Evolutionary conservation across 2,888 invertebrate genomes (phyloP).

Genomic region (Drosophila parthenogenetica): DNA sequence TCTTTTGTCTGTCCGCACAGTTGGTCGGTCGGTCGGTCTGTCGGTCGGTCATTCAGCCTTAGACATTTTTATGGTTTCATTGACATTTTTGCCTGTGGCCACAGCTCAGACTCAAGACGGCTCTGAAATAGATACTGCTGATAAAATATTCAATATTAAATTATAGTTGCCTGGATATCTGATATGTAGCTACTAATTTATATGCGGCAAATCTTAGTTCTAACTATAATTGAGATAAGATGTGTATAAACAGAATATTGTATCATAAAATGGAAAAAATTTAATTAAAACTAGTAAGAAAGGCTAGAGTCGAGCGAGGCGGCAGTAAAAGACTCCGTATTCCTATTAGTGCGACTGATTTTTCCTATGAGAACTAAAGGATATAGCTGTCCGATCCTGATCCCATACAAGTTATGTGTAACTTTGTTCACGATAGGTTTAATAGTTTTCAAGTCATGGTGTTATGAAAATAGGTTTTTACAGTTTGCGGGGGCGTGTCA

Average conservation of each 20-base stretch:
- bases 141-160: conserved; percentile 38
- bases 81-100: conserved; percentile 59
- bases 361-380: no score
- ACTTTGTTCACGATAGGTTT: no score
- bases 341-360: no score
- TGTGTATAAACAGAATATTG: neutral
- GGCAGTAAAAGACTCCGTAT: no score
- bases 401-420: no score
- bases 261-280: no score
- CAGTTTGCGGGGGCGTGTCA: no score
- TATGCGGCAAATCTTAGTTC: conserved; percentile 6
- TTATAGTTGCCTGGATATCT: conserved; percentile 23
- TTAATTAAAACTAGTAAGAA: no score
- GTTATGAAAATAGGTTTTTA: no score
- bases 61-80: conserved; percentile 73
- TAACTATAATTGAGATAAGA: neutral
- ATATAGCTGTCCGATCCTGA: no score
- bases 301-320: no score
- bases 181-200: conserved; percentile 22
- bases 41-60: conserved; percentile 37
- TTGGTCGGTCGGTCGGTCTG: conserved; percentile 4
- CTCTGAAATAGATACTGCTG: conserved; percentile 46
- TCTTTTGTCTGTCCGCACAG: conserved; percentile 33
- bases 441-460: no score
- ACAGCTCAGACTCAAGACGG: conserved; percentile 11